Evolutionary conservation across 1,140 invertebrate genomes (phyloP).

Genomic region (Colletes gigas): DNA sequence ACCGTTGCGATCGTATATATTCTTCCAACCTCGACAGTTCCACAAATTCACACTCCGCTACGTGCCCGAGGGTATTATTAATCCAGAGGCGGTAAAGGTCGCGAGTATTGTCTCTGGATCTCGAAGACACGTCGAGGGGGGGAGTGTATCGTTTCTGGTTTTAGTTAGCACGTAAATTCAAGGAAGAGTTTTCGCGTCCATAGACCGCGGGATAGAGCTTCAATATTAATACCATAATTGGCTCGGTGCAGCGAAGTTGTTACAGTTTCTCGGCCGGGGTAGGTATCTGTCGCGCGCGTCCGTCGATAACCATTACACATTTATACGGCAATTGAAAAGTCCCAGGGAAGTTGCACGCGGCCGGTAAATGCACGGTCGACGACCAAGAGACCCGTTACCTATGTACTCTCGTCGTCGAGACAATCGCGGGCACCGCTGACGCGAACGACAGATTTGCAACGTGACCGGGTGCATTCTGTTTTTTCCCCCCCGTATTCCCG

Average conservation of each 20-base stretch:
- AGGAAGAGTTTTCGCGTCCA: constrained; percentile 43
- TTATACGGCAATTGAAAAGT: constrained; percentile 49
- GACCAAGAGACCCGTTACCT: background rate
- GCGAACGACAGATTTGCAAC: constrained; percentile 22
- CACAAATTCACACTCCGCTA: no score
- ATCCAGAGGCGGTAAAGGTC: background rate
- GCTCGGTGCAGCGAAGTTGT: constrained; percentile 28
- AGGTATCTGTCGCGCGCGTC: background rate
- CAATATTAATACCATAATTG: constrained; percentile 50
- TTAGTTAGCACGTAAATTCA: constrained; percentile 46
- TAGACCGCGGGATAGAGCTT: constrained; percentile 18
- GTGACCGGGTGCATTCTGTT: constrained; percentile 3
- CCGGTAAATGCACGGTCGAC: background rate
- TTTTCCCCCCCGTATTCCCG: background rate
- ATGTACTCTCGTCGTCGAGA: background rate
- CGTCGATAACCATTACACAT: constrained; percentile 42
- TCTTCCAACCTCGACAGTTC: no score
- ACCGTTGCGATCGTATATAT: background rate
- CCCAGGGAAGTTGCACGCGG: constrained; percentile 4
- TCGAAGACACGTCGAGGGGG: background rate
- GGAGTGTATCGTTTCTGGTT: constrained; percentile 20
- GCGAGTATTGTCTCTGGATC: background rate
- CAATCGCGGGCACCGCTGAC: constrained; percentile 1
- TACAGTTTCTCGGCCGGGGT: constrained; percentile 5
- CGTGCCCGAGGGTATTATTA: background rate